Evolutionary conservation across 2,113 vertebrate genomes (phyloP), one percentile per base, ranked within the genome.

Genomic region (Rafetus swinhoei): DNA sequence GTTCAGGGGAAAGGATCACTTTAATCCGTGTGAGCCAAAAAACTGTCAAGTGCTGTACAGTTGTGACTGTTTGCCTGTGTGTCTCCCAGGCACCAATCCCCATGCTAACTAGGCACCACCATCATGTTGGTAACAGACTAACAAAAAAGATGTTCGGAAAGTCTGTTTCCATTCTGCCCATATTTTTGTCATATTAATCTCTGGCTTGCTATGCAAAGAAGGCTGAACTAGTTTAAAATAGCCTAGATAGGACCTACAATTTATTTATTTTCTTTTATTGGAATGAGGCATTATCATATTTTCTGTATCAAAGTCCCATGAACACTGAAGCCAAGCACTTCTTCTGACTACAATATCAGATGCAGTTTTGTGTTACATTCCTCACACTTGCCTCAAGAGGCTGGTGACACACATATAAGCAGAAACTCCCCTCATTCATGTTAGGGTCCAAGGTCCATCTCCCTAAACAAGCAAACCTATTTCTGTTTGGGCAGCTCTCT

Each of bases 1-100:
- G 88, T 91, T 92, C 77, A 90, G 79, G n/a, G 45, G 87, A 92
- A 96, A 22, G 77, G 91, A 94, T 59, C 0, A 2, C 74, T 79
- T 91, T 93, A 93, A 95, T 96, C 91, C 82, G 18, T 0, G 0
- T 39, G 93, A 90, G 82, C 79, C 54, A 45, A 81, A 45, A 77
- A 77, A 50, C 45, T 77, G 13, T 21, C 74, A 50, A 45, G 74
- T 77, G 35, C 82, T 86, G 84, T 88, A 84, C 93, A 84, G 81
- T 80, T 86, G 62, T 89, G 91, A 56, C 81, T 87, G 52, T 55
- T 77, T 88, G 86, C 55, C 62, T 92, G 21, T 25, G 13, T 56
- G 2, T 32, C 82, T 27, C n/a, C 88, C 24, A 1, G 16, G 55
- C 18, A 45, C 45, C n/a, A 14, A 89, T 93, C 25, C 21, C 79